Percentiles rank a stretch among this genome's conserved stretches.
phyloP scores from a whole-genome alignment of 1,140 invertebrate species.

The Bombus breviceps region DNA sequence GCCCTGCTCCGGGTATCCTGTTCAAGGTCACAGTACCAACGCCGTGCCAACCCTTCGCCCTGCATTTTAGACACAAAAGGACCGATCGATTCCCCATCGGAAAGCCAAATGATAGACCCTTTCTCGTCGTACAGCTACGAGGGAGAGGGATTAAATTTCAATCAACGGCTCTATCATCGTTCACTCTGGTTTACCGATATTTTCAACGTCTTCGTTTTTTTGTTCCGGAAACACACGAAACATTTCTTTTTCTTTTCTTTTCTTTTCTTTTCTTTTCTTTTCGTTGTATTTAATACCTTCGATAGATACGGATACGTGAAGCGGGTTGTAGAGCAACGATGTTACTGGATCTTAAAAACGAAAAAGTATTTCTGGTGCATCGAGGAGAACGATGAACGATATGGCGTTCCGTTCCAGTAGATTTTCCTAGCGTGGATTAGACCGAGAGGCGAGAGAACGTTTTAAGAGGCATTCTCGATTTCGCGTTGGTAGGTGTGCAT shows the following conservation, averaged over 20 bases:
- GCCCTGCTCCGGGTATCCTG: slow-evolving; percentile 66
- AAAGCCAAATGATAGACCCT: slow-evolving; percentile 26
- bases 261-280: too few species aligned
- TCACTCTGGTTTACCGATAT: neutral
- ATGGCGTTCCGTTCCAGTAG: neutral
- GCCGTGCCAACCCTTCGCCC: slow-evolving; percentile 50
- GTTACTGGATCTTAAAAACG: neutral
- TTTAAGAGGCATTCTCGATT: slow-evolving; percentile 10
- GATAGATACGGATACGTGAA: neutral
- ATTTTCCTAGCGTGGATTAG: neutral
- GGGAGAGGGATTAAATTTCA: neutral
- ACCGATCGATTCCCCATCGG: slow-evolving; percentile 54
- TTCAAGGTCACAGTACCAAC: slow-evolving; percentile 76
- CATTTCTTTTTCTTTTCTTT: too few species aligned
- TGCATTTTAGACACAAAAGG: slow-evolving; percentile 23
- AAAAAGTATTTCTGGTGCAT: neutral
- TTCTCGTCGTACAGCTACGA: neutral
- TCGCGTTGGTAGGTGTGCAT: neutral
- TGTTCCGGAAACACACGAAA: neutral
- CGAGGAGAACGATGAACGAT: neutral
- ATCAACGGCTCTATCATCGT: neutral
- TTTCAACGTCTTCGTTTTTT: neutral
- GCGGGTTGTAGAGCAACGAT: neutral
- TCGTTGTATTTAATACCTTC: neutral
- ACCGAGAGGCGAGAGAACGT: neutral